These are phyloP conservation scores for Nettapus auritus DNA, from an alignment of 2,113 vertebrate genomes.

Conservation along the genomic window DNA sequence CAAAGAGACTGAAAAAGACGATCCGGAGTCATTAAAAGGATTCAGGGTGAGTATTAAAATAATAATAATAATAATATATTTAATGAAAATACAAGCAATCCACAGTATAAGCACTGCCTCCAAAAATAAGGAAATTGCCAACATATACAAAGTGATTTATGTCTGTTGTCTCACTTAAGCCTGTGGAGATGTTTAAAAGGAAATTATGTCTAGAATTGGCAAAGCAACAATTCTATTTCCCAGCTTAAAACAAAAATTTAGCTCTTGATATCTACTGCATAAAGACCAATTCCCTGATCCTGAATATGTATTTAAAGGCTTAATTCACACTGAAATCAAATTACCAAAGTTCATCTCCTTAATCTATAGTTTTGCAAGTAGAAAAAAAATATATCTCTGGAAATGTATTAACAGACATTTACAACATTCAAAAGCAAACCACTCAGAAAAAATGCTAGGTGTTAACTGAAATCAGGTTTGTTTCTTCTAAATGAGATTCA, in stretches of 20 bases:
- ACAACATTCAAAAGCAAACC: not conserved
- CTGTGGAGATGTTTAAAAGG: not conserved
- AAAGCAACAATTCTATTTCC: not conserved
- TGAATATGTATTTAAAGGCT: not conserved
- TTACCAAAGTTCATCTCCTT: not conserved
- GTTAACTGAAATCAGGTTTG: not conserved
- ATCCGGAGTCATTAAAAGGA: not conserved
- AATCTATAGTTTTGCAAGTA: not conserved
- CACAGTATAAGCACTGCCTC: not conserved
- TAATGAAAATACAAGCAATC: not conserved
- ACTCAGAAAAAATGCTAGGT: not conserved
- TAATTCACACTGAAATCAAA: not conserved
- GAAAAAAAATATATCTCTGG: not conserved
- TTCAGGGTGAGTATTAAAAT: not conserved
- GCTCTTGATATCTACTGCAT: not conserved
- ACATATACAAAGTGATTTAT: not conserved
- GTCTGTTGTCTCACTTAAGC: not conserved
- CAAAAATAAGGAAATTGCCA: not conserved
- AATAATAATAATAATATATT: not conserved
- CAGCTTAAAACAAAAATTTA: not conserved
- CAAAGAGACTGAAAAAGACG: conserved; percentile 22
- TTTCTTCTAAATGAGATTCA: not conserved
- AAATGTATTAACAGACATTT: not conserved
- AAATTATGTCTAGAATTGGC: not conserved
- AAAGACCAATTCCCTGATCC: not conserved